Evolutionary conservation across 2,888 invertebrate species (phyloP), one percentile per base, ranked within the genome.

Genomic region (Frankliniella fusca): DNA sequence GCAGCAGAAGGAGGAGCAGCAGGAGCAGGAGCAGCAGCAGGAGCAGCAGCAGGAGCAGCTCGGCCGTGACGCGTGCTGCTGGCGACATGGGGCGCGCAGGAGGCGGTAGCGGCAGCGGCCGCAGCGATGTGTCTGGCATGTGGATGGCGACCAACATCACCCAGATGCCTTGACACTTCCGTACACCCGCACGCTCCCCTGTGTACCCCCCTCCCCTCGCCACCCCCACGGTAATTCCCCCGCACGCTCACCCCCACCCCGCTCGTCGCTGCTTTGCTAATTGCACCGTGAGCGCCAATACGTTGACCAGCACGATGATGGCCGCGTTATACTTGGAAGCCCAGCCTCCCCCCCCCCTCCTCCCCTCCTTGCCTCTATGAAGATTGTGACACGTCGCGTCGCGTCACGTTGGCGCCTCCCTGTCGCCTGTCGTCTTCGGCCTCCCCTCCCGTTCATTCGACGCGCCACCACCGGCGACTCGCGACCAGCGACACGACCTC

Each of bases 141-240:
- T 70, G 70, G 70, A 70, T 70, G 70, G 70, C 70, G 70, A 70
- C 70, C 70, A 70, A 70, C 70, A 70, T 70, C 70, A 70, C 70
- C 70, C 70, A 70, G 70, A 70, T 70, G 70, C 70, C 70, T 70
- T 70, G 70, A 70, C 70, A 70, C 70, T 70, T 70, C 70, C 70
- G 70, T 70, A 70, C 70, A 70, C 70, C 23, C 70, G 70, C 70
- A 11, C 23, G n/a, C 7, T 23, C 70, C 23, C 10, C 20, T 3
- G n/a, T 8, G 23, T 23, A 23, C 70, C 70, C 23, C n/a, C 70
- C 70, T 23, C 38, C 38, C 38, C 38, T 38, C 38, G 38, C 38
- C 38, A 38, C 38, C 38, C 38, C 38, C 38, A 38, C 38, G 38
- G 5, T n/a, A n/a, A n/a, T n/a, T n/a, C n/a, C n/a, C n/a, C 38